These are phyloP conservation scores for Chrysina gloriosa DNA, from an alignment of 2,888 invertebrate species.

Conservation along the genomic window DNA sequence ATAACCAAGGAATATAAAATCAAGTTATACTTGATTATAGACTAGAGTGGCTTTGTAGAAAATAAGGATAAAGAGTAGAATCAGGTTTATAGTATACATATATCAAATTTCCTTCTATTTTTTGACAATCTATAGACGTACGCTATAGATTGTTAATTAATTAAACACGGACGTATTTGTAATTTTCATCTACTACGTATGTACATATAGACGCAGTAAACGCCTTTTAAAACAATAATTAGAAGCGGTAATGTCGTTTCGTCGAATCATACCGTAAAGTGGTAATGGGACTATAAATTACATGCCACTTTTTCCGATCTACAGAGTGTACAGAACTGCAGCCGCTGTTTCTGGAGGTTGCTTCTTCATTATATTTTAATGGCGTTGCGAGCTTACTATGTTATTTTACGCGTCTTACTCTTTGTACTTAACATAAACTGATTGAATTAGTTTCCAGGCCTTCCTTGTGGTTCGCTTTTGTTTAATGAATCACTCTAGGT, in stretches of 20 bases:
- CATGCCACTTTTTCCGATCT: slow-evolving; percentile 19
- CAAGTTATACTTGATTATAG: too few relatives aligned
- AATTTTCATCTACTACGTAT: not conserved
- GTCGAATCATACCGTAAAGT: slow-evolving; percentile 15
- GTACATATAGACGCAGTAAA: not conserved
- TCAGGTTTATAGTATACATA: too few relatives aligned
- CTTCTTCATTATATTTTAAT: slow-evolving; percentile 7
- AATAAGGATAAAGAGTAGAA: too few relatives aligned
- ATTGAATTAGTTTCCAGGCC: slow-evolving; percentile 12
- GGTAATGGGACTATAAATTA: slow-evolving; percentile 37
- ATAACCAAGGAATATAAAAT: too few relatives aligned
- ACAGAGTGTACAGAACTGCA: not conserved
- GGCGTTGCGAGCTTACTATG: not conserved
- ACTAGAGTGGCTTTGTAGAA: too few relatives aligned
- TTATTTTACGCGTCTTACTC: not conserved
- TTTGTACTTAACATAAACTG: slow-evolving; percentile 5
- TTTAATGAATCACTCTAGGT: not conserved
- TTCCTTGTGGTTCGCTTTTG: not conserved
- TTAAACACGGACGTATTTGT: not conserved
- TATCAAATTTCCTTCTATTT: too few relatives aligned
- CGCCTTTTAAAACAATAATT: slow-evolving; percentile 25
- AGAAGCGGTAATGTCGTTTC: not conserved
- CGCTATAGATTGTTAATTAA: too few relatives aligned
- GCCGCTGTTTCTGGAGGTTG: not conserved
- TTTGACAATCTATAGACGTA: too few relatives aligned